Evolutionary conservation across 2,797 vertebrate species (phyloP).

Genomic region (Pitangus sulphuratus): DNA sequence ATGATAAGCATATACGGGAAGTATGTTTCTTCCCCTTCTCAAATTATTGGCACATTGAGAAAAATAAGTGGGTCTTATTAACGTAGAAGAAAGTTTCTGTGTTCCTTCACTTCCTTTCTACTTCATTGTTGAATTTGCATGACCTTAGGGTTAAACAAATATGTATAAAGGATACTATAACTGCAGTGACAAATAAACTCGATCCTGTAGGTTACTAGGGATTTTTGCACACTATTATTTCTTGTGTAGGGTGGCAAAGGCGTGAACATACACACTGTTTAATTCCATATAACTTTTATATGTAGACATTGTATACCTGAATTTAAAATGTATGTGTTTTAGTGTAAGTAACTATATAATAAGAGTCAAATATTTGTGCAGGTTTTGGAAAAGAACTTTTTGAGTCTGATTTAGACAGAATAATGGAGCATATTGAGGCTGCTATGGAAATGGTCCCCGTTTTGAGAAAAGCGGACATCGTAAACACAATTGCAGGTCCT

Average conservation of each 20-base stretch:
- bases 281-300: neutral
- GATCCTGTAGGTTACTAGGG: neutral
- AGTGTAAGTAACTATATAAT: neutral
- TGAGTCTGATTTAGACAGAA: slow-evolving; percentile 96
- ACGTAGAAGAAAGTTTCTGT: neutral
- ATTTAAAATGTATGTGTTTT: neutral
- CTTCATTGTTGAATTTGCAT: slow-evolving; percentile 7
- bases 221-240: neutral
- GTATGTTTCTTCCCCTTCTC: neutral
- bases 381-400: slow-evolving; percentile 98
- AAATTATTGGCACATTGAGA: neutral
- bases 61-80: neutral
- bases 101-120: neutral
- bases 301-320: neutral
- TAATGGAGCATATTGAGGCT: slow-evolving; percentile 91
- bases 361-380: slow-evolving; percentile 61
- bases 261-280: neutral
- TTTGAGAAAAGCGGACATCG: slow-evolving; percentile 90
- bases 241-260: neutral
- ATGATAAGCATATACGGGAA: neutral
- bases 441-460: slow-evolving; percentile 97
- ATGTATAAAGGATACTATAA: neutral
- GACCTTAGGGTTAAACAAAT: slow-evolving; percentile 40
- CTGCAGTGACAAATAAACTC: slow-evolving; percentile 2
- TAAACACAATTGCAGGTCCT: slow-evolving; percentile 92